phyloP scores from a whole-genome alignment of 2,888 invertebrate species.

The Andrena camellia region DNA sequence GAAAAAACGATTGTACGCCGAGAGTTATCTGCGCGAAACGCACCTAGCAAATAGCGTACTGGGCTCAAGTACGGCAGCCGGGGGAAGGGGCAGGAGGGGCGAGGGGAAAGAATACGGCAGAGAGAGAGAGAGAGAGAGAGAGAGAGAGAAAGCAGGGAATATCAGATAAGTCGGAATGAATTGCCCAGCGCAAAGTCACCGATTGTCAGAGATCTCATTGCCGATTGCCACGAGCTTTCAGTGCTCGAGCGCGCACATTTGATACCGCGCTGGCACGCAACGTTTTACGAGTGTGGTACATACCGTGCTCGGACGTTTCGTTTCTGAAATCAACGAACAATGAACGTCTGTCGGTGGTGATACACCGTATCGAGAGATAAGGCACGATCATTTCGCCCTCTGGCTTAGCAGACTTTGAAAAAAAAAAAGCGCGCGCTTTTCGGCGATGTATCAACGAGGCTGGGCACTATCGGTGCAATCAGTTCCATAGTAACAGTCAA shows the following conservation, averaged over 20 bases:
- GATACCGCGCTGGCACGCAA: conserved; percentile 67
- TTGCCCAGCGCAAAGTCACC: conserved; percentile 70
- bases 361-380: conserved; percentile 11
- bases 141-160: conserved; percentile 44
- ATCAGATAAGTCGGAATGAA: conserved; percentile 70
- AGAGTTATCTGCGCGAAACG: conserved; percentile 66
- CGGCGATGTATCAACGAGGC: neutral
- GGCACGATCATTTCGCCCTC: conserved; percentile 7
- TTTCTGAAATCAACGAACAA: conserved; percentile 33
- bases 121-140: conserved; percentile 9
- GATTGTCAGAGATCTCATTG: conserved; percentile 74
- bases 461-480: neutral
- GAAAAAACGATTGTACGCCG: conserved; percentile 58
- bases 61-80: conserved; percentile 41
- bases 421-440: neutral
- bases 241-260: conserved; percentile 66
- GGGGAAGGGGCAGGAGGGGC: neutral
- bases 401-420: neutral
- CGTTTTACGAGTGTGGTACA: conserved; percentile 42
- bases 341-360: conserved; percentile 9
- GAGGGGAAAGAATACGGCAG: neutral
- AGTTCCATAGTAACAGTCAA: too few relatives aligned
- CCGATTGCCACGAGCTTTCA: conserved; percentile 68
- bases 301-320: conserved; percentile 28
- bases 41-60: conserved; percentile 60